A percentile compares a stretch with the other conserved stretches of the same genome.
Evolutionary conservation across 2,888 invertebrate species (phyloP).

Genomic region (Pristionchus maxplancki): DNA sequence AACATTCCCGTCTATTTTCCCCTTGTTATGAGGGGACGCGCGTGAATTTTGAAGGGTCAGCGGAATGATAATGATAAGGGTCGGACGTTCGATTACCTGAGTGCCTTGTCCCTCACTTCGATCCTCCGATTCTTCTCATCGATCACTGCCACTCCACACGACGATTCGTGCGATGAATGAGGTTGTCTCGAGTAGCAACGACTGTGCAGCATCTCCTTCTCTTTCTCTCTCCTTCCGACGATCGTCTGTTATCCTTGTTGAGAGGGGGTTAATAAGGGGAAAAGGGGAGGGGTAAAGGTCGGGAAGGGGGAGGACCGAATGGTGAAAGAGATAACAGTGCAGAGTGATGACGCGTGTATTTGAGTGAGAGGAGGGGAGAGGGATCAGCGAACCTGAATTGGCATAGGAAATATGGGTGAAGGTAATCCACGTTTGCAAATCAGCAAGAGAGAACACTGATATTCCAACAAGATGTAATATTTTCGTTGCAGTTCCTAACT

Average conservation of each 20-base stretch:
- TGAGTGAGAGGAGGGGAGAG: not conserved
- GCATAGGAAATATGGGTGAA: not conserved
- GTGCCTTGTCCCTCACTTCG: conserved; percentile 36
- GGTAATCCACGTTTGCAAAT: not conserved
- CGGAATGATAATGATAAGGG: conserved; percentile 29
- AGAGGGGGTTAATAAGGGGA: too few relatives aligned
- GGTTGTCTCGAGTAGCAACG: conserved; percentile 48
- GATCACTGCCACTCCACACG: conserved; percentile 20
- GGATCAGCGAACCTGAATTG: not conserved
- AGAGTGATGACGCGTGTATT: not conserved
- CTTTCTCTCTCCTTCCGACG: not conserved
- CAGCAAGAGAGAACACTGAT: not conserved
- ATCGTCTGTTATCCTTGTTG: not conserved
- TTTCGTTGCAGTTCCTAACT: too few relatives aligned
- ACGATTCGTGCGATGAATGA: not conserved
- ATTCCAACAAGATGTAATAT: not conserved
- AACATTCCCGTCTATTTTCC: not conserved
- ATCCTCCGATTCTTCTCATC: conserved; percentile 45
- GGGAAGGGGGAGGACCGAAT: conserved; percentile 8
- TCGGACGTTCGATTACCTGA: conserved; percentile 25
- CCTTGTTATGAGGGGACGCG: not conserved
- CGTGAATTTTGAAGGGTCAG: conserved; percentile 18
- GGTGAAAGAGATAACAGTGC: conserved; percentile 30
- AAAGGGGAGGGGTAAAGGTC: not conserved
- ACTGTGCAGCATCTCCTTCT: conserved; percentile 32